phyloP scores from a whole-genome alignment of 1,140 invertebrate genomes.

The Ips nitidus region DNA sequence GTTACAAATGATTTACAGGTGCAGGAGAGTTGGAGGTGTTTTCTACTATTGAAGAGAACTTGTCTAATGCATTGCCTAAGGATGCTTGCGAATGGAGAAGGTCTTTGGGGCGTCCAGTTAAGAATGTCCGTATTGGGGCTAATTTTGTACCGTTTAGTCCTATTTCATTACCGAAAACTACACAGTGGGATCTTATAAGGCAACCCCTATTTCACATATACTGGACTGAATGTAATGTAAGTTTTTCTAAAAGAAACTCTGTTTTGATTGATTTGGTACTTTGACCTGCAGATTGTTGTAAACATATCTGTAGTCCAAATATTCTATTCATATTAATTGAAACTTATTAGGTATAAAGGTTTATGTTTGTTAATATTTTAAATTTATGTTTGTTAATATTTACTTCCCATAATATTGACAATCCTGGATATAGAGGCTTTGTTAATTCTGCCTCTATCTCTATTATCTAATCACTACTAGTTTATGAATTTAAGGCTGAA shows the following conservation, averaged over 20 bases:
- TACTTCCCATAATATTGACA: too few species aligned
- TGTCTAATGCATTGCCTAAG: slow-evolving; percentile 77
- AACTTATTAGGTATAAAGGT: not conserved
- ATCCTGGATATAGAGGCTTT: too few species aligned
- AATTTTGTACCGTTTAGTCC: slow-evolving; percentile 81
- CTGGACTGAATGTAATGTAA: slow-evolving; percentile 91
- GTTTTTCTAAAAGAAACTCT: slow-evolving; percentile 43
- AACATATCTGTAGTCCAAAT: not conserved
- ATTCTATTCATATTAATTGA: too few species aligned
- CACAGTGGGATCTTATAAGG: slow-evolving; percentile 71
- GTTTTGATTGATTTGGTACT: not conserved
- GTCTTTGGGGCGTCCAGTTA: slow-evolving; percentile 76
- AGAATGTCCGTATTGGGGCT: slow-evolving; percentile 81
- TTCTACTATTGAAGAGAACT: slow-evolving; percentile 72
- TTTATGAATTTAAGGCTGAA: too few species aligned
- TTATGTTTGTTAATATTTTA: too few species aligned
- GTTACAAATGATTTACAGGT: slow-evolving; percentile 60
- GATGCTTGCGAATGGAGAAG: slow-evolving; percentile 89
- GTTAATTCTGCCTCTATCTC: too few species aligned
- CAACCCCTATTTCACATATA: slow-evolving; percentile 92
- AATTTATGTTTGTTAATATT: too few species aligned
- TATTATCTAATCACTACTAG: too few species aligned
- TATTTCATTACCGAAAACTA: slow-evolving; percentile 69
- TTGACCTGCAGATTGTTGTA: not conserved
- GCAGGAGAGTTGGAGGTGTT: slow-evolving; percentile 87